Evolutionary conservation across 2,888 invertebrate species (phyloP), one percentile per base, ranked within the genome.

Genomic region (Mesorhabditis belari): DNA sequence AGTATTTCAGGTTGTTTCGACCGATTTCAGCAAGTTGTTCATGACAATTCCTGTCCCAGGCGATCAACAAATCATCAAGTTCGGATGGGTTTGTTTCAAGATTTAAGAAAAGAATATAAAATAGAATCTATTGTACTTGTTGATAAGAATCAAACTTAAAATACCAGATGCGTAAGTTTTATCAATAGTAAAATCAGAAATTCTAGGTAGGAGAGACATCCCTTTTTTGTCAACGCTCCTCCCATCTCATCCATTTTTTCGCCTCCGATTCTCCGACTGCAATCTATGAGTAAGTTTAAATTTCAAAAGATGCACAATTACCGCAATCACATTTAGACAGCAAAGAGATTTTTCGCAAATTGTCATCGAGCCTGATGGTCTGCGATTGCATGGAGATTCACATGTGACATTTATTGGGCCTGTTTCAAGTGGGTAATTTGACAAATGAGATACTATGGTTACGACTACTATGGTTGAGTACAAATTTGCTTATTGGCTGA

Each of bases 1-100:
- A n/a, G n/a, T 23, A 19, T 50, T 63, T 25, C 57, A 67, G 55
- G 60, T 67, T 5, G 63, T 63, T 6, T 67, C 67, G 5, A 60
- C 64, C 25, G 67, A 67, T 49, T 58, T 67, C 1, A 54, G 57
- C 21, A 58, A 57, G 1, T 55, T 64, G n/a, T 67, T 63, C 56
- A 25, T 35, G n/a, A 59, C 24, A 9, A 27, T 64, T 4, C 57
- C 50, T 49, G 27, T 63, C 52, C 29, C 27, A 1, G 51, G 51
- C 5, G 49, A 63, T 5, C 52, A 62, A 51, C 58, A 60, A 26
- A 58, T 64, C 9, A 52, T 62, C 24, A 57, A 59, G 17, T 64
- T 67, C 26, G 67, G 67, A n/a, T 67, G 64, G 64, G 57, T 64
- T n/a, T n/a, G n/a, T n/a, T n/a, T n/a, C n/a, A n/a, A n/a, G n/a